These are phyloP conservation scores for Zelostemma sp. DNA, from an alignment of 1,140 invertebrate species.

Conservation along the genomic window DNA sequence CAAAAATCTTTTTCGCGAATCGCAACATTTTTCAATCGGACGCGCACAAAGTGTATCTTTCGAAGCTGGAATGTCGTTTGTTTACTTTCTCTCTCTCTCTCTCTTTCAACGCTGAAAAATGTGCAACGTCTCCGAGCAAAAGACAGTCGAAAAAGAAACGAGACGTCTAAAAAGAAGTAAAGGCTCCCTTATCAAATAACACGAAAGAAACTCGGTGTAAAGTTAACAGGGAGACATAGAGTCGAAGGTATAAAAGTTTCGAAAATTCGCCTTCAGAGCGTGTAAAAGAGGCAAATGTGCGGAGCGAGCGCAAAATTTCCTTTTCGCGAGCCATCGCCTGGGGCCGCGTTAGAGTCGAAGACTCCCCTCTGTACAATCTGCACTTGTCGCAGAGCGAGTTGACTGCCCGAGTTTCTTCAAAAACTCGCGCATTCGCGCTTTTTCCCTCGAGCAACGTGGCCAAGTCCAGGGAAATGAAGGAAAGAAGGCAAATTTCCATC, in stretches of 20 bases:
- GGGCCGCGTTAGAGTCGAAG: constrained; percentile 11
- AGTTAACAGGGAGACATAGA: neutral
- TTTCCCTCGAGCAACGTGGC: no score
- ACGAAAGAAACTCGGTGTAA: neutral
- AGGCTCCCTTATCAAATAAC: neutral
- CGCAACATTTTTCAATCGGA: no score
- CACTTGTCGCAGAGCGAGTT: constrained; percentile 26
- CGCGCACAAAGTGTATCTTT: no score
- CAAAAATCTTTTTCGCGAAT: neutral
- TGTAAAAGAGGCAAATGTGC: constrained; percentile 1
- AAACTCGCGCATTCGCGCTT: constrained; percentile 27
- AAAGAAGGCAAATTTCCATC: constrained; percentile 31
- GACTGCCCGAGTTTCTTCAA: constrained; percentile 8
- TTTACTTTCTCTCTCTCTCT: no score
- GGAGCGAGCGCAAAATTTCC: constrained; percentile 3
- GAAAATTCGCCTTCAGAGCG: neutral
- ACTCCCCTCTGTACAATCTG: constrained; percentile 13
- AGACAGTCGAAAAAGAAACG: no score
- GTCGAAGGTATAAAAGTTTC: neutral
- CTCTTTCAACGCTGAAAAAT: no score
- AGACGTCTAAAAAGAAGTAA: no score
- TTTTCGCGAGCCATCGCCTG: neutral
- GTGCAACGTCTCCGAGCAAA: no score
- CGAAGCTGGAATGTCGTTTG: no score
- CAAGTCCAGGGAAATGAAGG: no score